Evolutionary conservation across 2,797 vertebrate species (phyloP).

Genomic region (Mionectes olivaceus): DNA sequence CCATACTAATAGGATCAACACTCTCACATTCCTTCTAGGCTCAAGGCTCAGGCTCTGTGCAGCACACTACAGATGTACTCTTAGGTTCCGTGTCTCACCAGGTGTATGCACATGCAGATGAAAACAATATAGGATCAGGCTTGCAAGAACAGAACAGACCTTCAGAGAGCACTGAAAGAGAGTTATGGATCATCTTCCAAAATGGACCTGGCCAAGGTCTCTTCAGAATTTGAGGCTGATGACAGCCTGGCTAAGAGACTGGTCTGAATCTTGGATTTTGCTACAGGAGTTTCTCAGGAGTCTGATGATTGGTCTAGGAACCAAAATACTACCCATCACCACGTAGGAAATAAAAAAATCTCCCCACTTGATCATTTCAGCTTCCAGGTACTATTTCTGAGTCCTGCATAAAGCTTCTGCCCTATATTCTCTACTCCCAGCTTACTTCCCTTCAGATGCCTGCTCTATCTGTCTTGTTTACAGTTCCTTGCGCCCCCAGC

Average conservation of each 20-base stretch:
- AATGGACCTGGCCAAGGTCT: neutral
- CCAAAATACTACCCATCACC: neutral
- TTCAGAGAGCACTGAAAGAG: neutral
- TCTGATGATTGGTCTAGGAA: neutral
- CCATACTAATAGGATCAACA: neutral
- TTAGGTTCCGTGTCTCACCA: neutral
- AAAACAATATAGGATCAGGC: constrained; percentile 15
- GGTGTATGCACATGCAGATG: neutral
- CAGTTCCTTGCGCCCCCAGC: neutral
- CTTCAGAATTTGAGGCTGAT: neutral
- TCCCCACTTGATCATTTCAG: neutral
- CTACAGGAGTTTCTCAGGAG: neutral
- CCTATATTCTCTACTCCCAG: neutral
- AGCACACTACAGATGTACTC: neutral
- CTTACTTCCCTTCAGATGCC: neutral
- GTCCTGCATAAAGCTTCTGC: neutral
- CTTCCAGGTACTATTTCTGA: neutral
- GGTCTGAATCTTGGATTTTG: neutral
- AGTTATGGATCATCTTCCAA: constrained; percentile 11
- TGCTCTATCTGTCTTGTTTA: neutral
- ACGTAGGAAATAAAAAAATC: neutral
- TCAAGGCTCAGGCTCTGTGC: neutral
- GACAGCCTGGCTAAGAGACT: neutral
- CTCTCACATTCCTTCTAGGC: neutral
- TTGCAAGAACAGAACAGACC: neutral